Base-by-base conservation (phyloP, 2,113 vertebrate species). In the Arizona elegans region DNA sequence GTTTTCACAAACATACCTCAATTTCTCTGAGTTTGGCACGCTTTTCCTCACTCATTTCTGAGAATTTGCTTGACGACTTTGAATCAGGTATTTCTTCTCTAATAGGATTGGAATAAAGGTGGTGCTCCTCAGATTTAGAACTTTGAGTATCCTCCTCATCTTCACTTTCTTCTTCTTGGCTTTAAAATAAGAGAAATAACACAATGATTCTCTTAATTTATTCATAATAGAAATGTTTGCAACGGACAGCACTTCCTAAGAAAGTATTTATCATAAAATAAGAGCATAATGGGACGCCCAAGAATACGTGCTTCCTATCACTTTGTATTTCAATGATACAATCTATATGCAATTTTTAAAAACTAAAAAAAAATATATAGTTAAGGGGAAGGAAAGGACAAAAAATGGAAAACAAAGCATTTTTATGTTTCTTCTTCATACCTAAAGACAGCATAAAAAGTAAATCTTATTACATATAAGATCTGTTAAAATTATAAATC, bases 11-110 rank as follows among this genome's bases (percentile, higher is more conserved):
- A 59, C 24, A 65, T 94, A 99, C 99, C 98, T 99, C 99, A 81
- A 99, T 99, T 95, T 99, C 99, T 95, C 99, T 95, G 81, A 99
- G 99, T 94, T 99, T 99, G 91, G 98, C 98, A 94, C 99, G 98
- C 94, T 99, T 99, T 94, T 99, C 99, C 96, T 99, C 99, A 90
- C 98, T 99, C 98, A 99, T 99, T 97, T 99, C 99, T 10, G 98
- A 99, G 29, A 98, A 98, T 91, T 99, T 99, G 59, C 97, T 93
- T 1, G 97, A 97, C 13, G 98, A 97, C 93, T 99, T 99, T 9
- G 97, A 96, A 90, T 99, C 99, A 0, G 98, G 94, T 94, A 98
- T 98, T 93, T 99, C 99, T 47, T 99, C 99, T 97, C 98, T 98
- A 91, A 98, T 97, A 55, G 98, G 98, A 96, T 99, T 99, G 92